phyloP scores from a whole-genome alignment of 2,797 vertebrate species.

The Trachurus trachurus region DNA sequence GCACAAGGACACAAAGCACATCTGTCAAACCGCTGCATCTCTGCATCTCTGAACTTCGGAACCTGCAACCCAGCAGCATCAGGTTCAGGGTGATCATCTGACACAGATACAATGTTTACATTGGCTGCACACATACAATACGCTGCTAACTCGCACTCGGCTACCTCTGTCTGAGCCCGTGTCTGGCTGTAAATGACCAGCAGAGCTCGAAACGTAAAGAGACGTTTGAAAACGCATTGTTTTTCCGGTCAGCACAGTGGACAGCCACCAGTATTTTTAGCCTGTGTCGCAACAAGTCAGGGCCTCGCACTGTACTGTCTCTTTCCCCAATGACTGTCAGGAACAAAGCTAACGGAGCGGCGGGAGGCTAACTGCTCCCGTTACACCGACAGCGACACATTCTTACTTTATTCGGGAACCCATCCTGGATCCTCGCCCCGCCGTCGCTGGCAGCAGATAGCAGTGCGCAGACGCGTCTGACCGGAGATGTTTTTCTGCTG shows the following conservation, averaged over 20 bases:
- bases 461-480: constrained; percentile 69
- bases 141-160: not conserved
- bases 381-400: not conserved
- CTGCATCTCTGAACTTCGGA: not conserved
- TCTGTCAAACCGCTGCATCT: not conserved
- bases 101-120: constrained; percentile 35
- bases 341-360: constrained; percentile 36
- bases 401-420: constrained; percentile 87
- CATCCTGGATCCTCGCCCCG: constrained; percentile 73
- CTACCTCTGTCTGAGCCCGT: not conserved
- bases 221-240: not conserved
- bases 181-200: not conserved
- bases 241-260: not conserved
- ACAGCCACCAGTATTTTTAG: constrained; percentile 42
- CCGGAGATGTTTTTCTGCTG: constrained; percentile 59
- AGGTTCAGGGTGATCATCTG: not conserved
- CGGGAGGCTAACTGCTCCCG: not conserved
- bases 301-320: constrained; percentile 60
- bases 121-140: not conserved
- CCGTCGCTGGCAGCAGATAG: constrained; percentile 39
- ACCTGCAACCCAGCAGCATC: constrained; percentile 20
- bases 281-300: constrained; percentile 82
- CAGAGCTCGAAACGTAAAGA: not conserved
- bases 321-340: constrained; percentile 49
- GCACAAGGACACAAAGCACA: not conserved